Evolutionary conservation across 2,888 invertebrate species (phyloP).

Genomic region (Agonopterix subpropinquella): DNA sequence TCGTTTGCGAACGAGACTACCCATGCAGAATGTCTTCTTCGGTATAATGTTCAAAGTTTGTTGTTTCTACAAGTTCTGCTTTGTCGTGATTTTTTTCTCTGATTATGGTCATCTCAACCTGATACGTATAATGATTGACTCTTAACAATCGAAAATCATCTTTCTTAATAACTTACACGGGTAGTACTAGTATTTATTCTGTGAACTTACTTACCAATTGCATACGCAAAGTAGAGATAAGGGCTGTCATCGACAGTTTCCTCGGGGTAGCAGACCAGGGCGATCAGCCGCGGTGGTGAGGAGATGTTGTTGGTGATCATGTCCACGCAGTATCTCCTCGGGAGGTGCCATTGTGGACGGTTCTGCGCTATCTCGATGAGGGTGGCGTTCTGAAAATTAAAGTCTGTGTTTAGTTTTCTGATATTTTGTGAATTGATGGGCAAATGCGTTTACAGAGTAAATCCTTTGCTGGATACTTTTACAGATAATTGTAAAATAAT

Average conservation of each 20-base stretch:
- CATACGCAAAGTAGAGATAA: constrained; percentile 48
- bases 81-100: no score
- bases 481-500: not conserved
- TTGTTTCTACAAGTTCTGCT: no score
- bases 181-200: no score
- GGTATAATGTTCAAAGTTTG: no score
- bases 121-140: no score
- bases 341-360: constrained; percentile 36
- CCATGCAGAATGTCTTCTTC: no score
- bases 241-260: constrained; percentile 34
- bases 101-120: no score
- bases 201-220: constrained; percentile 49
- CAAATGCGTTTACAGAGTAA: no score
- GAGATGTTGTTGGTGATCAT: constrained; percentile 33
- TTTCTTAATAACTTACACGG: no score
- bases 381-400: constrained; percentile 50
- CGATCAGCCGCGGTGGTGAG: constrained; percentile 34
- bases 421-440: not conserved
- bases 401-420: not conserved
- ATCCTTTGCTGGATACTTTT: not conserved
- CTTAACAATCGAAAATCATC: no score
- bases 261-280: constrained; percentile 46
- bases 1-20: no score
- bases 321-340: constrained; percentile 47
- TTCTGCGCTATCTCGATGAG: constrained; percentile 38